Base-by-base conservation (phyloP, 2,888 invertebrate species). In the Trichopria drosophilae region DNA sequence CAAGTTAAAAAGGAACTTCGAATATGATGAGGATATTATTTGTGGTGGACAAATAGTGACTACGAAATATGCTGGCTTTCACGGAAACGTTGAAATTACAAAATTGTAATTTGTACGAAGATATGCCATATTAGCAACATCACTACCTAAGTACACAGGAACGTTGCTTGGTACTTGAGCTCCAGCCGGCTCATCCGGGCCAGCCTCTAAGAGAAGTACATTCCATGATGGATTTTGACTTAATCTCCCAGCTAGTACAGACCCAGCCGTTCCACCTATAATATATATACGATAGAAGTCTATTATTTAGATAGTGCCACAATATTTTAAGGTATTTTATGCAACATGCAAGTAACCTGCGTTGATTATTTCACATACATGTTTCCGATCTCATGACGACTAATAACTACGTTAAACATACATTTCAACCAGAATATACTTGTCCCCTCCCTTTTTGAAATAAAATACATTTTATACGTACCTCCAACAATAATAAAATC, bases 401-500 rank as follows among this genome's bases (percentile, higher is more conserved):
- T n/a, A n/a, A n/a, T n/a, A n/a, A n/a, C n/a, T n/a, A n/a, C n/a
- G n/a, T n/a, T n/a, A n/a, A n/a, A n/a, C n/a, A n/a, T n/a, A n/a
- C n/a, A n/a, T n/a, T n/a, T n/a, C n/a, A n/a, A n/a, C n/a, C n/a
- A n/a, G n/a, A n/a, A n/a, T n/a, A n/a, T n/a, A n/a, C n/a, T n/a
- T n/a, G n/a, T n/a, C n/a, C n/a, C n/a, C n/a, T n/a, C n/a, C n/a
- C n/a, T n/a, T n/a, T n/a, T n/a, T n/a, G n/a, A n/a, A n/a, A n/a
- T n/a, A n/a, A n/a, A n/a, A n/a, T n/a, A n/a, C n/a, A n/a, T n/a
- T n/a, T 28, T 48, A 45, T 10, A 37, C 41, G 64, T 43, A 73
- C 72, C 83, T 1, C 85, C 86, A 7, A 83, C 76, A 4, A 85
- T 83, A n/a, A 85, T 77, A 57, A 85, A 86, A 69, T 86, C 85